Percentiles rank a stretch among this genome's conserved stretches.
These are phyloP conservation scores for Himalopsyche kuldschensis DNA, from an alignment of 2,888 invertebrate species.

Conservation along the genomic window DNA sequence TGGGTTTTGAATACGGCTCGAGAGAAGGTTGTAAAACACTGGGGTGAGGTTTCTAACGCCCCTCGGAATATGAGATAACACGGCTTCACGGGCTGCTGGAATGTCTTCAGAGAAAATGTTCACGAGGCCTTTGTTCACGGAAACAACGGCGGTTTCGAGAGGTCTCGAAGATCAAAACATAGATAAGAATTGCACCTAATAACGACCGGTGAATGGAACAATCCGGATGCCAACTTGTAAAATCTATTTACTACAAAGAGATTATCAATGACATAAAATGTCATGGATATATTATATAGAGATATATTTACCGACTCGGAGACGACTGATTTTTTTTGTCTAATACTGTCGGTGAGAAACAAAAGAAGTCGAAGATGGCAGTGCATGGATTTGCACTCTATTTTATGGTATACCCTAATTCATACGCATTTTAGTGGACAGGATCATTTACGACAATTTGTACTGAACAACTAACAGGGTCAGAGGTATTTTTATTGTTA, in stretches of 20 bases:
- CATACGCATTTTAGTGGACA: constrained; percentile 27
- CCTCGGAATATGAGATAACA: constrained; percentile 15
- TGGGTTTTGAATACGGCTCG: not conserved
- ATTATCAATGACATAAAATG: constrained; percentile 29
- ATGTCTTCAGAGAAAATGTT: constrained; percentile 22
- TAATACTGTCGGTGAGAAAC: constrained; percentile 29
- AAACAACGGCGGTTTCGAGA: constrained; percentile 16
- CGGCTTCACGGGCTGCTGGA: constrained; percentile 9
- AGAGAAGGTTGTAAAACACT: not conserved
- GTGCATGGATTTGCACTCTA: constrained; percentile 38
- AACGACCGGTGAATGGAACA: constrained; percentile 8
- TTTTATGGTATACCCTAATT: constrained; percentile 37
- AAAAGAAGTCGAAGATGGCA: constrained; percentile 24
- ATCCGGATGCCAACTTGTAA: constrained; percentile 16
- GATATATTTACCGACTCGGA: constrained; percentile 15
- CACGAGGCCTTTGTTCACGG: constrained; percentile 19
- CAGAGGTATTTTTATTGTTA: not conserved
- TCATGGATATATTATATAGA: constrained; percentile 5
- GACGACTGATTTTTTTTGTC: constrained; percentile 7
- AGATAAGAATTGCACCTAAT: constrained; percentile 28
- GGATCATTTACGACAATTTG: constrained; percentile 13
- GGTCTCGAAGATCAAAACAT: not conserved
- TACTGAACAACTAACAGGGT: not conserved
- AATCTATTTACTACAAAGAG: constrained; percentile 17
- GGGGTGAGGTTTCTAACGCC: constrained; percentile 5